Evolutionary conservation across 1,140 invertebrate species (phyloP).

Genomic region (Ips nitidus): DNA sequence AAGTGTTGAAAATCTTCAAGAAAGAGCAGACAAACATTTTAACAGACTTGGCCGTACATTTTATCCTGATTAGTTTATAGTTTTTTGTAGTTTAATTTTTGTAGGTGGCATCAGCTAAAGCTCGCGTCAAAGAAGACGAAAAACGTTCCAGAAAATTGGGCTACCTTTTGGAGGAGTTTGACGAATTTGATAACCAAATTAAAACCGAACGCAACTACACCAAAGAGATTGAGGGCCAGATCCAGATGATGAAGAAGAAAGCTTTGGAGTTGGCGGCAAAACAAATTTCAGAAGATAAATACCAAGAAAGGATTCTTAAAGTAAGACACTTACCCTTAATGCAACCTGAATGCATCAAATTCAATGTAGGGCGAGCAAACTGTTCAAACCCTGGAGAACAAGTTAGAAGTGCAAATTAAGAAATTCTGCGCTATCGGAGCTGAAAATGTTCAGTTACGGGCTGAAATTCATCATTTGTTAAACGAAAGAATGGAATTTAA

Average conservation of each 20-base stretch:
- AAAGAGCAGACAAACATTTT: constrained; percentile 63
- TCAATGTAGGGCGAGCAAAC: constrained; percentile 54
- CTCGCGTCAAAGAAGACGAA: constrained; percentile 48
- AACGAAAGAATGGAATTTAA: constrained; percentile 62
- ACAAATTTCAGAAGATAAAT: constrained; percentile 56
- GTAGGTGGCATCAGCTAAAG: constrained; percentile 34
- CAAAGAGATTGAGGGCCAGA: constrained; percentile 53
- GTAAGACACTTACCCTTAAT: constrained; percentile 1
- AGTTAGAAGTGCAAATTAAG: constrained; percentile 69
- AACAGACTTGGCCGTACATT: constrained; percentile 55
- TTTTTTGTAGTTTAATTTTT: constrained; percentile 7
- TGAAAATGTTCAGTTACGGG: constrained; percentile 70
- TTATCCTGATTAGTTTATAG: background rate
- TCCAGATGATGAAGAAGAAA: constrained; percentile 44
- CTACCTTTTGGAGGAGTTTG: constrained; percentile 40
- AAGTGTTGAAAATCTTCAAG: constrained; percentile 60
- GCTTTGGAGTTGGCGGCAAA: constrained; percentile 47
- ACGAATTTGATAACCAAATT: constrained; percentile 47
- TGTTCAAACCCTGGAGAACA: constrained; percentile 67
- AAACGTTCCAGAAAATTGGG: constrained; percentile 45
- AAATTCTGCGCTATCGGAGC: constrained; percentile 74
- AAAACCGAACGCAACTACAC: constrained; percentile 50
- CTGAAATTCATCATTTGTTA: constrained; percentile 76
- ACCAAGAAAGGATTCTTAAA: constrained; percentile 56
- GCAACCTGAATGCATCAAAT: background rate